Percentiles rank a stretch among this genome's conserved stretches.
Evolutionary conservation across 37 sponge, comb jelly and placozoan species (phyloP).

Genomic region (Chondrilla cf. caribensis): DNA sequence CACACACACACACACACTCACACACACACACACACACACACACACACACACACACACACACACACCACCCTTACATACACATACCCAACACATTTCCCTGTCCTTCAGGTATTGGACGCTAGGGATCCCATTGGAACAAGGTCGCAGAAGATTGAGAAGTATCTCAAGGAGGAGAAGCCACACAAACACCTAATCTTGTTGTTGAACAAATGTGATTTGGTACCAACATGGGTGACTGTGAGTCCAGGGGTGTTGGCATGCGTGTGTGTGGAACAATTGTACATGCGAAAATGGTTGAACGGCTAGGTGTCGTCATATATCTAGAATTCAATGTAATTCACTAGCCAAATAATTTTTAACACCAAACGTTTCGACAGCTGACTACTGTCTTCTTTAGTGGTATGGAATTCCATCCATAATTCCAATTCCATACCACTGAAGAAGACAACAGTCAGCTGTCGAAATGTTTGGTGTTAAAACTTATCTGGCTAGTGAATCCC

Average conservation of each 20-base stretch:
- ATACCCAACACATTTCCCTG: neutral
- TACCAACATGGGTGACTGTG: slow-evolving; percentile 97
- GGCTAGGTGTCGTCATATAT: no score
- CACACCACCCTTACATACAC: neutral
- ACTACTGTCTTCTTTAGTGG: no score
- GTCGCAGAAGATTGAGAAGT: slow-evolving; percentile 84
- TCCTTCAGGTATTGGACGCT: slow-evolving; percentile 88
- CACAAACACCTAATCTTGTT: slow-evolving; percentile 96
- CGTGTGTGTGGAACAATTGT: neutral
- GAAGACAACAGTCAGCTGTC: no score
- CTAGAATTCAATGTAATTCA: no score
- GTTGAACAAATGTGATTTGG: slow-evolving; percentile 98
- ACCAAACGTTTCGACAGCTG: no score
- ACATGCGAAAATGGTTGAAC: no score
- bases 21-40: slow-evolving; percentile 17
- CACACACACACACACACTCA: neutral
- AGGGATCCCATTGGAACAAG: slow-evolving; percentile 95
- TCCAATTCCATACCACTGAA: no score
- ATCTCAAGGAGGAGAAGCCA: slow-evolving; percentile 84
- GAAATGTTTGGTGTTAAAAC: no score
- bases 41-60: neutral
- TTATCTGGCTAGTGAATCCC: no score
- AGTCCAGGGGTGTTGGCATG: slow-evolving; percentile 12
- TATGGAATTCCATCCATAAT: no score
- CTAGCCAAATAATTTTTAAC: no score